Conservation (phyloP, 2,797 vertebrate genomes). For the Sphenopsis melanotis region DNA sequence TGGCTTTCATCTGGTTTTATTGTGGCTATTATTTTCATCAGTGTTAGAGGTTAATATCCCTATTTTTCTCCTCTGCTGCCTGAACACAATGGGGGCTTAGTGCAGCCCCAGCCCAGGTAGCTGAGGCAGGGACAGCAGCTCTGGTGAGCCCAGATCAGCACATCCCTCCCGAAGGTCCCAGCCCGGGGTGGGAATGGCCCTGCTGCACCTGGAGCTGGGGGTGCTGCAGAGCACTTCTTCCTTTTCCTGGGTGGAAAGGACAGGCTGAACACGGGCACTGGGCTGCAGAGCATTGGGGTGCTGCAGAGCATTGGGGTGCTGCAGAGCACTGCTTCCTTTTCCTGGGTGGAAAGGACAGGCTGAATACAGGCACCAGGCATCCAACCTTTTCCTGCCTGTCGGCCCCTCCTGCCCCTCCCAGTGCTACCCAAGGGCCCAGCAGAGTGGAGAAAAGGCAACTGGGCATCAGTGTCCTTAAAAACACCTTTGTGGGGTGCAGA, state of each 20-base stretch:
- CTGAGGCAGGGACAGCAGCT: background rate
- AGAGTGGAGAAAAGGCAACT: background rate
- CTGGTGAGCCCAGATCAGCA: background rate
- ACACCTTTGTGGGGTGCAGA: background rate
- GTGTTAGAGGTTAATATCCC: slow-evolving; percentile 77
- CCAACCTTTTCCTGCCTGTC: background rate
- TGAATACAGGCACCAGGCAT: fast-evolving
- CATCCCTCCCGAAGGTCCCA: background rate
- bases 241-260: fast-evolving
- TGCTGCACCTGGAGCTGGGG: fast-evolving
- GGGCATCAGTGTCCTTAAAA: background rate
- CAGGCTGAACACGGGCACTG: fast-evolving
- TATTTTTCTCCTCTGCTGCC: slow-evolving; percentile 73
- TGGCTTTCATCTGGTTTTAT: slow-evolving; percentile 70
- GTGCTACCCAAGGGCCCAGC: background rate
- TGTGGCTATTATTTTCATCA: slow-evolving; percentile 77
- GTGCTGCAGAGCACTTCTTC: fast-evolving
- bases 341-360: background rate
- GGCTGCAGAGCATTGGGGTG: too few relatives aligned
- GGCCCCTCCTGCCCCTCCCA: background rate
- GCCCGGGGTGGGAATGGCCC: background rate
- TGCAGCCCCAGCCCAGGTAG: slow-evolving; percentile 47
- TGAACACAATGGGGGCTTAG: slow-evolving; percentile 68
- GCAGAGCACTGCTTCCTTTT: fast-evolving
- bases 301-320: too few relatives aligned